Conservation (phyloP, 2,113 vertebrate species). For the Rhineura floridana region DNA sequence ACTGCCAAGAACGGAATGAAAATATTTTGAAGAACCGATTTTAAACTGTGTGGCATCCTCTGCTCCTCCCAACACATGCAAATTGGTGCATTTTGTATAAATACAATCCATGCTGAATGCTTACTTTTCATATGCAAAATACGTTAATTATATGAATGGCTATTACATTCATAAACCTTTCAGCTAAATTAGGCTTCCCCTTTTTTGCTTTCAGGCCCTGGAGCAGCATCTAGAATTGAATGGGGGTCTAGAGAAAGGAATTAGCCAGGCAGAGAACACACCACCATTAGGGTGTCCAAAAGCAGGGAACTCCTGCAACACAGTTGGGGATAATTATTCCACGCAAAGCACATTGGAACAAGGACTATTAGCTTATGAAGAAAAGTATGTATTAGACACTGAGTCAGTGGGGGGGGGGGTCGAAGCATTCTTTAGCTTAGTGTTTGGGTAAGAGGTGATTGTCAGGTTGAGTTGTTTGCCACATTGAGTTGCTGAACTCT, state of each 20-base stretch:
- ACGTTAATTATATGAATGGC: constrained; percentile 6
- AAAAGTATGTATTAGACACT: neutral
- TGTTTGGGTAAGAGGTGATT: neutral
- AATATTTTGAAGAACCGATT: neutral
- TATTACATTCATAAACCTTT: neutral
- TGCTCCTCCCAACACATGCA: neutral
- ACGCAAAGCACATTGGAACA: neutral
- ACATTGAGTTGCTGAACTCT: neutral
- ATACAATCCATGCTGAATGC: neutral
- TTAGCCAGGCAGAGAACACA: neutral
- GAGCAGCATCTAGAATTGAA: neutral
- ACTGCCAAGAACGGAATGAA: constrained; percentile 7
- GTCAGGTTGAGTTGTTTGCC: neutral
- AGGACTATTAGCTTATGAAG: neutral
- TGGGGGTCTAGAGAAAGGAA: neutral
- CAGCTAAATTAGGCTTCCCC: neutral
- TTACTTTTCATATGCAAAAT: constrained; percentile 5
- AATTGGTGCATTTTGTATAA: neutral
- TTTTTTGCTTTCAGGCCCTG: constrained; percentile 8
- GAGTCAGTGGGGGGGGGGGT: neutral
- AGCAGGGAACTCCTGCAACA: neutral
- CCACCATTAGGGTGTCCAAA: neutral
- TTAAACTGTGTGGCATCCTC: neutral
- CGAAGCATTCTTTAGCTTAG: neutral
- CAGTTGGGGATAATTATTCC: neutral